Evolutionary conservation across 1,140 invertebrate genomes (phyloP).

Genomic region (Diploscapter pachys): DNA sequence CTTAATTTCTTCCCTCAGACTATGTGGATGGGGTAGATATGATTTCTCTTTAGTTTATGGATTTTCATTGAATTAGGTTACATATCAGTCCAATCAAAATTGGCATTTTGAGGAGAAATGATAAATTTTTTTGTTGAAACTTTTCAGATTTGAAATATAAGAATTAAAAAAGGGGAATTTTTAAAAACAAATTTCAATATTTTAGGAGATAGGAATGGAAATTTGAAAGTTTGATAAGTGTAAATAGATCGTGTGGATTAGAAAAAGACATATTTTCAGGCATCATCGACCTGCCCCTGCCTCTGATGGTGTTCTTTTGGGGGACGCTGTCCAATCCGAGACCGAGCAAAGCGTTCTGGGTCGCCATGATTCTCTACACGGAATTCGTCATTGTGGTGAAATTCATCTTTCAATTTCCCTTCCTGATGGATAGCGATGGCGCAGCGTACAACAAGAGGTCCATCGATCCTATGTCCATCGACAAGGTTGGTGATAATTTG

Average conservation of each 20-base stretch:
- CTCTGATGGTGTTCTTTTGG: conserved; percentile 95
- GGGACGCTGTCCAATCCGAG: conserved; percentile 89
- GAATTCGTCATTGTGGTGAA: conserved; percentile 91
- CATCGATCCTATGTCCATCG: conserved; percentile 11
- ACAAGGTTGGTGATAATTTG: background rate
- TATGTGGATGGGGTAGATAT: too few relatives aligned
- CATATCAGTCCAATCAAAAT: too few relatives aligned
- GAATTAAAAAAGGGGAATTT: too few relatives aligned
- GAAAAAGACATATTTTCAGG: conserved; percentile 61
- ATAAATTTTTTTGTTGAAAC: too few relatives aligned
- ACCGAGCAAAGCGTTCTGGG: conserved; percentile 95
- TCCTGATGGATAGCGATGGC: conserved; percentile 77
- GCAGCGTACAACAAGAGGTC: conserved; percentile 40
- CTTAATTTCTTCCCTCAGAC: too few relatives aligned
- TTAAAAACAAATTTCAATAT: too few relatives aligned
- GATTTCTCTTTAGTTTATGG: too few relatives aligned
- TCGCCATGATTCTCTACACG: conserved; percentile 92
- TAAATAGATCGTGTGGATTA: background rate
- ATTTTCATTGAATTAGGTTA: too few relatives aligned
- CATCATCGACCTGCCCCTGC: conserved; percentile 74
- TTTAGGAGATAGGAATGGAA: too few relatives aligned
- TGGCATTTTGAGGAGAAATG: too few relatives aligned
- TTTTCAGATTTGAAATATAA: too few relatives aligned
- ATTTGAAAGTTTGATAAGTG: too few relatives aligned
- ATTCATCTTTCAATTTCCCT: conserved; percentile 92